phyloP scores from a whole-genome alignment of 1,140 invertebrate species.

The Trypoxylus dichotomus region DNA sequence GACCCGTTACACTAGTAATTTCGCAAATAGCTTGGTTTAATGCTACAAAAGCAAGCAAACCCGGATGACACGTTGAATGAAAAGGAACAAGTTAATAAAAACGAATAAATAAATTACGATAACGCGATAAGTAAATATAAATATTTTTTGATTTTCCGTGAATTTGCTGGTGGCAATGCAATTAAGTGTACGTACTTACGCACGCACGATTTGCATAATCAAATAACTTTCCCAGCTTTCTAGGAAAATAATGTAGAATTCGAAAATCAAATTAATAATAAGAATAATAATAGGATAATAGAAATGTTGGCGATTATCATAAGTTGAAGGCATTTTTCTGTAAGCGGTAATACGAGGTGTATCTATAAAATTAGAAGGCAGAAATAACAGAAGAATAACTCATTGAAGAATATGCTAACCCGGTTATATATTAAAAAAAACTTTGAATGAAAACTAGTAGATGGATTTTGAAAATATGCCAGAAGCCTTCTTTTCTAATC shows the following conservation, averaged over 20 bases:
- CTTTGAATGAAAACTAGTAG: too few relatives aligned
- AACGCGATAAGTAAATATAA: background rate
- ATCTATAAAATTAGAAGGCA: too few relatives aligned
- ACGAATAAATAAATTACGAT: constrained; percentile 8
- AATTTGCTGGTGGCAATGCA: background rate
- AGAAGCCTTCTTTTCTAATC: too few relatives aligned
- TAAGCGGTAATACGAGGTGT: too few relatives aligned
- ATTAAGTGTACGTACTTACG: background rate
- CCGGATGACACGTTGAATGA: background rate
- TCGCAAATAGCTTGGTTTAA: background rate
- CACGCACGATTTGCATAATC: background rate
- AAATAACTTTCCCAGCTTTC: constrained; percentile 21
- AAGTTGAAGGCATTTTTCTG: too few relatives aligned
- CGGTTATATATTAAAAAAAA: too few relatives aligned
- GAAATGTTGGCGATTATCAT: too few relatives aligned
- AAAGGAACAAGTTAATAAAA: background rate
- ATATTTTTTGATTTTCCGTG: constrained; percentile 15
- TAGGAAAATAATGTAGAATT: background rate
- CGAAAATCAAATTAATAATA: constrained; percentile 11
- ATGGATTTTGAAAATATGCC: too few relatives aligned
- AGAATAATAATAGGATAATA: background rate
- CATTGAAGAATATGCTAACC: too few relatives aligned
- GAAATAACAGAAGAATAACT: too few relatives aligned
- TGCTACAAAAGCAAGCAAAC: too few relatives aligned
- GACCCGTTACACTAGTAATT: background rate